Conservation (phyloP, 1,140 invertebrate species). For the Limonius californicus region DNA sequence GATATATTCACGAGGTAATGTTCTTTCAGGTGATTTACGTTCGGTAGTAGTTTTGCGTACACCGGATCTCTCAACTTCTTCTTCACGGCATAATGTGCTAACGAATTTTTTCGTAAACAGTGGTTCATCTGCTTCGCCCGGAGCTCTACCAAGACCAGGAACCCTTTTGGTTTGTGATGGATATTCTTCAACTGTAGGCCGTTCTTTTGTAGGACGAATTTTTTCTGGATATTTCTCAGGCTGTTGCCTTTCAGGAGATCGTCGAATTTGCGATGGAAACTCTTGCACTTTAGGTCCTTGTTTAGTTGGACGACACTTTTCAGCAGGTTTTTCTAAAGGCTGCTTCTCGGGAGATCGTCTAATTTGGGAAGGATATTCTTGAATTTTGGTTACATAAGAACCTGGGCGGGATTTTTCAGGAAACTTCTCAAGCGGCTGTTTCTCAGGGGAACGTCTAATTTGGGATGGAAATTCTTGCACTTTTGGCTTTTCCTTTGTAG, state of each 20-base stretch:
- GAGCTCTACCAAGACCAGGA: conserved; percentile 5
- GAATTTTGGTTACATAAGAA: conserved; percentile 15
- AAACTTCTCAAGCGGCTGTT: conserved; percentile 12
- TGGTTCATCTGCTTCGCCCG: conserved; percentile 27
- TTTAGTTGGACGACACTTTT: conserved; percentile 7
- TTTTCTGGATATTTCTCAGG: no score
- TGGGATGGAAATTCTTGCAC: conserved; percentile 31
- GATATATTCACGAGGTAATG: neutral
- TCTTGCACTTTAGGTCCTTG: conserved; percentile 19
- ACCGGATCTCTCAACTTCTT: conserved; percentile 28
- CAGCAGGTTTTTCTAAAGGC: neutral
- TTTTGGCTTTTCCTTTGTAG: conserved; percentile 17
- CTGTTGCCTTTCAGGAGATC: conserved; percentile 30
- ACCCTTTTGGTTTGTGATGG: conserved; percentile 32
- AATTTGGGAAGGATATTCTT: conserved; percentile 33
- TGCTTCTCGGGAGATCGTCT: conserved; percentile 34
- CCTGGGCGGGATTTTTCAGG: neutral
- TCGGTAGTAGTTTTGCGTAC: neutral
- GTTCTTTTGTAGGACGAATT: conserved; percentile 1
- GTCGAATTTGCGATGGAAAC: conserved; percentile 34
- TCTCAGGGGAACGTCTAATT: conserved; percentile 32
- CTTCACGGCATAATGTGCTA: conserved; percentile 34
- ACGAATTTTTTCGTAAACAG: conserved; percentile 39
- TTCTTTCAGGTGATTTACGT: neutral
- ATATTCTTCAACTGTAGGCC: conserved; percentile 26